phyloP scores from a whole-genome alignment of 2,113 vertebrate genomes.

The Lates calcarifer region DNA sequence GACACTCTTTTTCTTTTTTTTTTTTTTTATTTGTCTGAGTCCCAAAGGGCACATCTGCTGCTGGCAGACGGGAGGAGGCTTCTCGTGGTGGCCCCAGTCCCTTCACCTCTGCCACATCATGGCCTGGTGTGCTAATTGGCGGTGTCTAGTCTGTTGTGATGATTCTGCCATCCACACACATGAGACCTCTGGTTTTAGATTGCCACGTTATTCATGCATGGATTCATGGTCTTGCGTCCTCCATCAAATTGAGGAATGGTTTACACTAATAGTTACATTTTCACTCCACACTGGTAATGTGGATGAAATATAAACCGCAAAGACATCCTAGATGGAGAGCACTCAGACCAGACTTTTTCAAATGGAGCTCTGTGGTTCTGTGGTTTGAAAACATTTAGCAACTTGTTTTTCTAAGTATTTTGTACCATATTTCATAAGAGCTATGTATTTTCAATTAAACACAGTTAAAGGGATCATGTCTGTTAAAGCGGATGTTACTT shows the following conservation, averaged over 20 bases:
- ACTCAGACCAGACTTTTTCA: neutral
- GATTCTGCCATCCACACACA: neutral
- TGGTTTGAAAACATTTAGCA: neutral
- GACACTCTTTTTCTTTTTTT: slow-evolving; percentile 71
- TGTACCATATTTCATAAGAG: neutral
- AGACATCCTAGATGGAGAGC: neutral
- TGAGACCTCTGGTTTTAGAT: neutral
- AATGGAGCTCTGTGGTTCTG: neutral
- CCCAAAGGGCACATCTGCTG: slow-evolving; percentile 78
- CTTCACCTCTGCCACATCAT: slow-evolving; percentile 25
- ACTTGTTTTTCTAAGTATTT: neutral
- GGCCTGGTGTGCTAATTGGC: slow-evolving; percentile 20
- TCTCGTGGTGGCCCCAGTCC: slow-evolving; percentile 47
- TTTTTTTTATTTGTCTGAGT: slow-evolving; percentile 76
- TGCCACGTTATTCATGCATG: neutral
- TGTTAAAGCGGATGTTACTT: neutral
- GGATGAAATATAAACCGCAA: slow-evolving; percentile 2
- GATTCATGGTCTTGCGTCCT: neutral
- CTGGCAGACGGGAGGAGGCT: slow-evolving; percentile 58
- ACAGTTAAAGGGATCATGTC: neutral
- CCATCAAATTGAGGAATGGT: neutral
- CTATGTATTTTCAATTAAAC: neutral
- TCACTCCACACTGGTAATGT: neutral
- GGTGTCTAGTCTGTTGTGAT: slow-evolving; percentile 8
- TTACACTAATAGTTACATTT: neutral